Base-by-base conservation (phyloP, 1,140 invertebrate species). In the Drosophila seguyi region DNA sequence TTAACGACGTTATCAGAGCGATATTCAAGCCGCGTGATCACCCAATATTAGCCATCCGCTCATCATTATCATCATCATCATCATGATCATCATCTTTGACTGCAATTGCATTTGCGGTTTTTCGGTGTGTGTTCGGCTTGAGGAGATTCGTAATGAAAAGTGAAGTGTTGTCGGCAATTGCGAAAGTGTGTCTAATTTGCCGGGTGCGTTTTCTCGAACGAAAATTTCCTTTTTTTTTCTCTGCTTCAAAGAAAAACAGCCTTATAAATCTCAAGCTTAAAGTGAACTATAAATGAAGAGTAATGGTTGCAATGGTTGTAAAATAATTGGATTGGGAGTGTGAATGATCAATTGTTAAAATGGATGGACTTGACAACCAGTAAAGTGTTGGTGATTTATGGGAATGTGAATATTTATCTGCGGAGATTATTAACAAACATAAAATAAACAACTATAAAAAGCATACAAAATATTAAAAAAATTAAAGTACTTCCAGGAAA, bases 1-100 rank as follows among this genome's bases (percentile, higher is more conserved):
- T 88, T 88, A 88, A 85, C 68, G 57, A 85, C 85, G 85, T 88
- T 88, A 88, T 90, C 85, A 88, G 85, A 88, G 85, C 85, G 48
- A 42, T 62, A 55, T 61, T 73, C 48, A 25, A 53, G 41, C 74
- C 50, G 84, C 84, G 84, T 88, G 84, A 78, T 83, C 68, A 38
- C 48, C 34, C 73, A 74, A 60, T 84, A 88, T 88, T 88, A 88
- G 60, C 80, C 72, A 77, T 69, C 20, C 27, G 18, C 58, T 67
- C 41, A 31, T 60, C 58, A 31, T 25, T 4, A 25, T 25, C 4
- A 25, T 25, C 2, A n/a, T 61, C 31, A 25, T 34, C 22, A 25
- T 66, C 29, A 29, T 45, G 20, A 22, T 60, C 58, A 8, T 25
- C 44, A 27, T 20, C 18, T 29, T 18, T 31, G 25, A 3, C 5